These are phyloP conservation scores for Latrodectus elegans DNA, from an alignment of 2,888 invertebrate species.

Conservation along the genomic window DNA sequence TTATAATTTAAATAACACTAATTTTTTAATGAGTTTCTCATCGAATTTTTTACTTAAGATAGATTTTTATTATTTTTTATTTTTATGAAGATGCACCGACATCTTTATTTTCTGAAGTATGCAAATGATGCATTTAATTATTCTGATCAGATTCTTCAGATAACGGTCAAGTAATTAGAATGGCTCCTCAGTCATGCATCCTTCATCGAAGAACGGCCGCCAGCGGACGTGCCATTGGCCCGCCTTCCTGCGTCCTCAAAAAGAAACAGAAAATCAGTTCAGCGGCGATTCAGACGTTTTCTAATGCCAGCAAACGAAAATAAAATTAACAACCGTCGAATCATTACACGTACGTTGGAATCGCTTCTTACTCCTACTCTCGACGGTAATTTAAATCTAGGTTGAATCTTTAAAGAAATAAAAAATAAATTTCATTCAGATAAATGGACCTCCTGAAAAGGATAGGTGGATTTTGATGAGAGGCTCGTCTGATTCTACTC, in stretches of 20 bases:
- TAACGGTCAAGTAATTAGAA: not conserved
- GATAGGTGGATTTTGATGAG: not conserved
- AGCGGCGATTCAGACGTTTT: not conserved
- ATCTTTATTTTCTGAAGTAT: no score
- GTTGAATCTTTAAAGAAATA: not conserved
- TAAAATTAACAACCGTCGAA: not conserved
- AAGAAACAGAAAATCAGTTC: not conserved
- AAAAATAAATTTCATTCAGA: not conserved
- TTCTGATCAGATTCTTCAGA: not conserved
- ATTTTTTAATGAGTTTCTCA: no score
- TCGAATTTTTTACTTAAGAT: no score
- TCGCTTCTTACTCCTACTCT: not conserved
- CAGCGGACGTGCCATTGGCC: not conserved
- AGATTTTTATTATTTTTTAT: no score
- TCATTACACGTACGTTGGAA: not conserved
- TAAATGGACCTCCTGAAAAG: not conserved
- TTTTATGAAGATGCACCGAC: no score
- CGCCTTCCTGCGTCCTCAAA: not conserved
- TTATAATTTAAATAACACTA: no score
- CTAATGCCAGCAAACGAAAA: not conserved
- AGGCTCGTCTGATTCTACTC: not conserved
- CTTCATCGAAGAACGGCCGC: not conserved
- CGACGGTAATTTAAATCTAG: not conserved
- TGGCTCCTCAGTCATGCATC: not conserved
- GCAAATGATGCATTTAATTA: not conserved